Evolutionary conservation across 2,113 vertebrate genomes (phyloP).

Genomic region (Python bivittatus): DNA sequence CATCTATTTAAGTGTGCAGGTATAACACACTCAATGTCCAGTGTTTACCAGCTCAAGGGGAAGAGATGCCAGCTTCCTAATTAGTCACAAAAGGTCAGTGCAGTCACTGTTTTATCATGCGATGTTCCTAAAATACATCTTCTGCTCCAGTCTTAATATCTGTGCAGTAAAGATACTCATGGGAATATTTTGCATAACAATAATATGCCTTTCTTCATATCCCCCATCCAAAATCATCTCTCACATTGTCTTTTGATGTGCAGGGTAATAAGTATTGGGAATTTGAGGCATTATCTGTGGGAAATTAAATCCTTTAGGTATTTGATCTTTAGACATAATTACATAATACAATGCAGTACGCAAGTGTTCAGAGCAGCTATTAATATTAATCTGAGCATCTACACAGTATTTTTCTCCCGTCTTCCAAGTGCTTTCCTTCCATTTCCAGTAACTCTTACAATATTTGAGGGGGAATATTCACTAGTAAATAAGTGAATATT

Average conservation of each 20-base stretch:
- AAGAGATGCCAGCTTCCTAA: background rate
- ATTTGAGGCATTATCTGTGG: constrained; percentile 28
- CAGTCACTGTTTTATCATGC: constrained; percentile 17
- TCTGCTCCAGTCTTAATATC: constrained; percentile 11
- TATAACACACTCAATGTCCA: background rate
- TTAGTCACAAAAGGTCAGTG: background rate
- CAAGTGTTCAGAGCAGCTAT: constrained; percentile 19
- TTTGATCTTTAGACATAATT: constrained; percentile 46
- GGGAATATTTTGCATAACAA: constrained; percentile 28
- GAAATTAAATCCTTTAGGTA: constrained; percentile 38
- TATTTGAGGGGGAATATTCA: constrained; percentile 25
- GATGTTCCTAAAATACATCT: constrained; percentile 3
- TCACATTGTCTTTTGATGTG: constrained; percentile 37
- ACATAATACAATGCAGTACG: constrained; percentile 40
- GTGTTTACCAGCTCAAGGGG: background rate
- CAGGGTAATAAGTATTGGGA: constrained; percentile 33
- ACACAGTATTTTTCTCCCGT: constrained; percentile 34
- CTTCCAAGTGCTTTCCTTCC: constrained; percentile 38
- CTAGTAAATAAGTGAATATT: constrained; percentile 6
- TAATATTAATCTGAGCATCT: constrained; percentile 33
- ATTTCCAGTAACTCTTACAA: constrained; percentile 41
- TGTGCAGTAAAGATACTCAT: background rate
- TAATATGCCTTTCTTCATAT: background rate
- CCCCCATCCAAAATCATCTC: constrained; percentile 14
- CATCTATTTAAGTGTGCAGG: background rate